These are phyloP conservation scores for Cosmorhoe ocellata DNA, from an alignment of 2,888 invertebrate genomes.

Conservation along the genomic window DNA sequence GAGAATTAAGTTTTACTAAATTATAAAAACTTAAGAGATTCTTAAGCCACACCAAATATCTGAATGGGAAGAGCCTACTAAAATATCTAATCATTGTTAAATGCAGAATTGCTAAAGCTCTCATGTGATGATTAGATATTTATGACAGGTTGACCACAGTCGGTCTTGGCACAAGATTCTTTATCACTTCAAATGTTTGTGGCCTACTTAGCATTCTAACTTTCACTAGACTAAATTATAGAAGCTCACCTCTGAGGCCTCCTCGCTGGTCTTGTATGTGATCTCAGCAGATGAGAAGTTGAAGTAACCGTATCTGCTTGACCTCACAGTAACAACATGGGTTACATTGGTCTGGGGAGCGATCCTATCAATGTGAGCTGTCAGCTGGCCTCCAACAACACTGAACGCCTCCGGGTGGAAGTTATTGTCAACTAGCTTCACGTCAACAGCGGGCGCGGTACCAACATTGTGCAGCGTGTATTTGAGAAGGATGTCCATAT, in stretches of 20 bases:
- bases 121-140: too few relatives aligned
- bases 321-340: slow-evolving; percentile 95
- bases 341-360: slow-evolving; percentile 96
- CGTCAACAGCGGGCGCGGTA: slow-evolving; percentile 93
- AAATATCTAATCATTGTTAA: too few relatives aligned
- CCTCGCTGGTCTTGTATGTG: slow-evolving; percentile 93
- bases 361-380: slow-evolving; percentile 93
- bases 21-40: too few relatives aligned
- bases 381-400: slow-evolving; percentile 92
- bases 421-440: slow-evolving; percentile 93
- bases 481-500: slow-evolving; percentile 97
- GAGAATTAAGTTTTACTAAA: too few relatives aligned
- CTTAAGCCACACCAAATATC: too few relatives aligned
- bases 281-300: slow-evolving; percentile 98
- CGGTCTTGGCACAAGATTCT: too few relatives aligned
- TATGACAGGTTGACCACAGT: too few relatives aligned
- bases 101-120: too few relatives aligned
- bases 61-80: too few relatives aligned
- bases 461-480: slow-evolving; percentile 98
- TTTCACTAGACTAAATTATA: slow-evolving; percentile 3
- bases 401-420: slow-evolving; percentile 96
- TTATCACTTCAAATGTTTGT: too few relatives aligned
- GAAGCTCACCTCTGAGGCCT: slow-evolving; percentile 85
- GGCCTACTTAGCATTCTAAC: background rate
- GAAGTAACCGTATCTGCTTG: slow-evolving; percentile 95